Conservation (phyloP, 2,888 invertebrate genomes). For the Aethes cnicana region DNA sequence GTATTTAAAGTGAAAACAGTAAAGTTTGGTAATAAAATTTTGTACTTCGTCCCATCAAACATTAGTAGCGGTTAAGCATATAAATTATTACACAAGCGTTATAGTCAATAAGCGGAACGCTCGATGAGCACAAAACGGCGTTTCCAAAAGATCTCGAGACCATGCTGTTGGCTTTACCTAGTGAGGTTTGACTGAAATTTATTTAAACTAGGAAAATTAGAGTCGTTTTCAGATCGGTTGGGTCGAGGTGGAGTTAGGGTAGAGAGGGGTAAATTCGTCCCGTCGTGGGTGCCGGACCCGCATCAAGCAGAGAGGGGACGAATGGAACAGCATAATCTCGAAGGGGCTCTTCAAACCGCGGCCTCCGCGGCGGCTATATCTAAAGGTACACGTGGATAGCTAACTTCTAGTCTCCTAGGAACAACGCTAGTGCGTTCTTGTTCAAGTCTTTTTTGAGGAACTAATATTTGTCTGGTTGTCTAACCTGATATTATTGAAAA, state of each 20-base stretch:
- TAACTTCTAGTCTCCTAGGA: too few species aligned
- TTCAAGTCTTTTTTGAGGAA: too few species aligned
- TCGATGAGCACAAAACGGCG: constrained; percentile 40
- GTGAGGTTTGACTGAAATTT: constrained; percentile 22
- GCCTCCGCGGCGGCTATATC: too few species aligned
- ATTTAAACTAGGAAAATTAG: constrained; percentile 13
- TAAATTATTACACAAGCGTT: constrained; percentile 35
- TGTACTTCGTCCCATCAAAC: constrained; percentile 33
- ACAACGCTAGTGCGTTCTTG: too few species aligned
- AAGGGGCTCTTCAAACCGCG: neutral
- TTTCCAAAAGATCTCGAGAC: constrained; percentile 38
- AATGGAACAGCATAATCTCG: constrained; percentile 34
- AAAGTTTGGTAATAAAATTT: constrained; percentile 26
- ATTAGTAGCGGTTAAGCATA: constrained; percentile 43
- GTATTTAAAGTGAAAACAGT: constrained; percentile 19
- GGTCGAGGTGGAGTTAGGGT: neutral
- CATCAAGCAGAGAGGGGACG: constrained; percentile 23
- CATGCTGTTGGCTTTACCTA: constrained; percentile 39
- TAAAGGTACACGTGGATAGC: too few species aligned
- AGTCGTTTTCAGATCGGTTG: too few species aligned
- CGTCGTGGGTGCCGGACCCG: constrained; percentile 24
- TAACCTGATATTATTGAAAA: too few species aligned
- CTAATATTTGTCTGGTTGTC: too few species aligned
- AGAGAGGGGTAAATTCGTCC: neutral
- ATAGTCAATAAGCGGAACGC: constrained; percentile 40